Evolutionary conservation across 1,140 invertebrate genomes (phyloP).

Genomic region (Drosophila willistoni): DNA sequence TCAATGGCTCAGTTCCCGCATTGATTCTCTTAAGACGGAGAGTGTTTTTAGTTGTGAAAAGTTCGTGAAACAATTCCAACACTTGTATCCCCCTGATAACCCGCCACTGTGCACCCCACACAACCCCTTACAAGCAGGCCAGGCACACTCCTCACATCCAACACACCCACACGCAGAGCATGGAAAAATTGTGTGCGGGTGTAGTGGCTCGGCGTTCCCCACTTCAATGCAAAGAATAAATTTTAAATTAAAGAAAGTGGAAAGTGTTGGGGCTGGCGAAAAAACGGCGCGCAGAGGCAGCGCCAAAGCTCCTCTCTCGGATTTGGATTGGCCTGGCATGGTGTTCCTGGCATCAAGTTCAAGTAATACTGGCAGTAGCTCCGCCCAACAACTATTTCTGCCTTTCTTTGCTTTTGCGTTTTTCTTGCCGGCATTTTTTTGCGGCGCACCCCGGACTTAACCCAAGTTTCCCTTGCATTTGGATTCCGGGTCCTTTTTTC

Average conservation of each 20-base stretch:
- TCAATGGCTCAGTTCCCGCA: too few species aligned
- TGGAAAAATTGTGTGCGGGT: not conserved
- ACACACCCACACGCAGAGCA: not conserved
- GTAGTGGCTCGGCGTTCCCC: constrained; percentile 4
- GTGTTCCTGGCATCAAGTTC: constrained; percentile 23
- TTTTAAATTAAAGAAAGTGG: constrained; percentile 42
- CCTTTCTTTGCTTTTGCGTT: constrained; percentile 50
- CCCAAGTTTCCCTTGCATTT: constrained; percentile 32
- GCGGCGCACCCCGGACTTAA: constrained; percentile 33
- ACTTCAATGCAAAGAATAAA: constrained; percentile 26
- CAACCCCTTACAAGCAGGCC: not conserved
- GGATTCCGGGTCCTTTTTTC: constrained; percentile 41
- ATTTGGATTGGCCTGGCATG: constrained; percentile 62
- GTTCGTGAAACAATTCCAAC: too few species aligned
- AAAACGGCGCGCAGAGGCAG: constrained; percentile 30
- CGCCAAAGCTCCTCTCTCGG: constrained; percentile 31
- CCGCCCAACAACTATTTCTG: constrained; percentile 61
- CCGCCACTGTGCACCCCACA: not conserved
- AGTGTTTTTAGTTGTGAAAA: too few species aligned
- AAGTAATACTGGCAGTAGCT: constrained; percentile 49
- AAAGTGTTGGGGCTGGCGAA: constrained; percentile 45
- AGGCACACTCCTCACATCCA: not conserved
- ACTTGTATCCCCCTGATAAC: not conserved
- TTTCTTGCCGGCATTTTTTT: constrained; percentile 67
- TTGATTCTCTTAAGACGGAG: too few species aligned